These are phyloP conservation scores for Oopsacas minuta DNA, from an alignment of 37 sponge, comb jelly and placozoan genomes.

Conservation along the genomic window DNA sequence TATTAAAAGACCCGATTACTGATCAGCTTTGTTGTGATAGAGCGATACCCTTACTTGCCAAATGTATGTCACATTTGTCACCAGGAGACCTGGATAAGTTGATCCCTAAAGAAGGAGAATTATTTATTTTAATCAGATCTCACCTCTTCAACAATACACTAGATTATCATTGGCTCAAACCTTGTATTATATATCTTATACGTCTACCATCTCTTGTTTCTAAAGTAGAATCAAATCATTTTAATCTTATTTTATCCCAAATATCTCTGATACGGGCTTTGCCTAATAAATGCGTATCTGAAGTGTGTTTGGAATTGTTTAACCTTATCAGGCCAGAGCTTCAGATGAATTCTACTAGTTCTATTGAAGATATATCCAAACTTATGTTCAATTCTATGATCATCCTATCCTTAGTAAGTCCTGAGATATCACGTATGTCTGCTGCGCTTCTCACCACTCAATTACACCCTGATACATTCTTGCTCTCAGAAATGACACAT, in stretches of 20 bases:
- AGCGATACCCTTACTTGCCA: neutral
- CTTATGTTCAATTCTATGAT: neutral
- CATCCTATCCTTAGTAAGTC: neutral
- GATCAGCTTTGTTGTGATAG: neutral
- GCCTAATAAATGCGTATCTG: neutral
- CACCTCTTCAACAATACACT: neutral
- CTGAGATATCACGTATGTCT: conserved; percentile 9
- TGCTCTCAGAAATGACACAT: neutral
- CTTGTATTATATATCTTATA: neutral
- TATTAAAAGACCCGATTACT: neutral
- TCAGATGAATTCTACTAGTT: neutral
- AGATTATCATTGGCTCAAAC: neutral
- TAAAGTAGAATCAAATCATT: neutral
- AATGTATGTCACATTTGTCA: neutral
- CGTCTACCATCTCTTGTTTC: neutral
- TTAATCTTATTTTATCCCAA: neutral
- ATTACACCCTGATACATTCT: neutral
- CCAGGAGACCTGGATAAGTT: neutral
- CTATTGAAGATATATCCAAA: neutral
- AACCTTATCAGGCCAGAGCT: neutral
- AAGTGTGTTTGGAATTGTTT: neutral
- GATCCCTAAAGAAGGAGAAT: neutral
- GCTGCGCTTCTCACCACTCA: neutral
- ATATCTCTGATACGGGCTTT: neutral
- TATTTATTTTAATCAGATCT: neutral